Evolutionary conservation across 2,797 vertebrate species (phyloP).

Genomic region (Tangara arthus): DNA sequence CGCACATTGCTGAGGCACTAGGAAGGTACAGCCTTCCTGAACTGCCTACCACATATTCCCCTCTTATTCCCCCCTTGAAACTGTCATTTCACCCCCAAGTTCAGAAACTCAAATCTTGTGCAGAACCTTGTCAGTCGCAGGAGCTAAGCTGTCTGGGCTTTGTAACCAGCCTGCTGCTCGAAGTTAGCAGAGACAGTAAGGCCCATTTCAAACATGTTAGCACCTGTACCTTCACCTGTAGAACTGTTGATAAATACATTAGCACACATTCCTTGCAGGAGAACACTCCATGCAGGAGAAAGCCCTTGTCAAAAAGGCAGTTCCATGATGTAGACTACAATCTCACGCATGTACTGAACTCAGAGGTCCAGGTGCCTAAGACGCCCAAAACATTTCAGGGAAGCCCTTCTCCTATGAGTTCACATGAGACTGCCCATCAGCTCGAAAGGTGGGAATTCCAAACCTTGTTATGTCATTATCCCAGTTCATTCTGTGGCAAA

Average conservation of each 20-base stretch:
- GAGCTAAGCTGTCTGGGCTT: background rate
- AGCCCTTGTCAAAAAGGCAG: background rate
- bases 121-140: background rate
- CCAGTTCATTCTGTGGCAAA: no score
- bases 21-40: background rate
- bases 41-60: no score
- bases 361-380: background rate
- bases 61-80: background rate
- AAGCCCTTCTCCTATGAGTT: background rate
- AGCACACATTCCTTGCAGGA: background rate
- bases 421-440: background rate
- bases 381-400: background rate
- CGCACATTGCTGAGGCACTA: rapidly evolving
- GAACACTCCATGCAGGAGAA: background rate
- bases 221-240: background rate
- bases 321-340: background rate
- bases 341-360: background rate
- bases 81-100: background rate
- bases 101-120: background rate
- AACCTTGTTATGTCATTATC: background rate
- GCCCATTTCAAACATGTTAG: background rate
- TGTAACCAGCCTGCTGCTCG: background rate
- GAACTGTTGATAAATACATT: no score
- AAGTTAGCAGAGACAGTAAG: no score
- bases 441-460: background rate